Percentiles rank a stretch among this genome's conserved stretches.
phyloP scores from a whole-genome alignment of 2,113 vertebrate genomes.

The Nerophis ophidion region DNA sequence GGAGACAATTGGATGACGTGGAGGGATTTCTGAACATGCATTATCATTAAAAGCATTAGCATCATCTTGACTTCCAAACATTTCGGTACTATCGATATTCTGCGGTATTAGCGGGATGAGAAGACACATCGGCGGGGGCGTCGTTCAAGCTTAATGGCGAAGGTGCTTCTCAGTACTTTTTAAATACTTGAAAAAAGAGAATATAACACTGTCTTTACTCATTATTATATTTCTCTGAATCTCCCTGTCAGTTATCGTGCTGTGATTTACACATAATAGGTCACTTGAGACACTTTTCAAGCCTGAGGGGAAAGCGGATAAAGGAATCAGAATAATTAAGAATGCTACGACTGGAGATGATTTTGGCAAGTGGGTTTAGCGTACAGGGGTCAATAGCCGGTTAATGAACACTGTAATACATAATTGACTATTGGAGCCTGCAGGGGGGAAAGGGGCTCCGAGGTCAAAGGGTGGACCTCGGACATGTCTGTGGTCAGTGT shows the following conservation, averaged over 20 bases:
- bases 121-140: slow-evolving; percentile 24
- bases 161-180: slow-evolving; percentile 8
- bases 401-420: slow-evolving; percentile 58
- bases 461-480: slow-evolving; percentile 31
- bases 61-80: slow-evolving; percentile 57
- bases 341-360: slow-evolving; percentile 53
- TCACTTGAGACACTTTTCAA: slow-evolving; percentile 31
- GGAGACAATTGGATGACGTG: slow-evolving; percentile 58
- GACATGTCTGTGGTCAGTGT: slow-evolving; percentile 48
- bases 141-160: slow-evolving; percentile 32
- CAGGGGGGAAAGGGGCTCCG: slow-evolving; percentile 14
- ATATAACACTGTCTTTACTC: not conserved
- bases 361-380: slow-evolving; percentile 59
- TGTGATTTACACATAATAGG: slow-evolving; percentile 40
- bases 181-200: slow-evolving; percentile 6
- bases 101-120: slow-evolving; percentile 33
- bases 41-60: slow-evolving; percentile 58
- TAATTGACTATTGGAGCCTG: slow-evolving; percentile 33
- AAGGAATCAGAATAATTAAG: slow-evolving; percentile 52
- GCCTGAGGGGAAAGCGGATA: slow-evolving; percentile 38
- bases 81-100: slow-evolving; percentile 45
- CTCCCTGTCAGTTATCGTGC: not conserved
- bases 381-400: slow-evolving; percentile 60
- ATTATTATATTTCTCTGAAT: not conserved
- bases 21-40: slow-evolving; percentile 54